These are phyloP conservation scores for Eriosoma lanigerum DNA, from an alignment of 1,140 invertebrate genomes.

Conservation along the genomic window DNA sequence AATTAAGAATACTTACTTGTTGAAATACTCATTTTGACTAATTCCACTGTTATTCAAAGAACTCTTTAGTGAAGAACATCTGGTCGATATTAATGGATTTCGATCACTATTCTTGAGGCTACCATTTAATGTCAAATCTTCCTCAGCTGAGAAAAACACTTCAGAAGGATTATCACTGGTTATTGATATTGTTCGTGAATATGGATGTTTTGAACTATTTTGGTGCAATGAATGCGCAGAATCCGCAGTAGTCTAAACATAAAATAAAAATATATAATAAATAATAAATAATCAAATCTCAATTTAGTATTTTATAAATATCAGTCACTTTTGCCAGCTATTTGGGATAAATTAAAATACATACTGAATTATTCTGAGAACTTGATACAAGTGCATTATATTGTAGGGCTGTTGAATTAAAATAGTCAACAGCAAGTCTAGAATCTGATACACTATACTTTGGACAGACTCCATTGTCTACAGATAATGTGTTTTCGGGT, in stretches of 20 bases:
- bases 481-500: slow-evolving; percentile 58
- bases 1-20: slow-evolving; percentile 30
- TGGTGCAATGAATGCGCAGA: slow-evolving; percentile 37
- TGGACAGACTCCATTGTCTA: slow-evolving; percentile 58
- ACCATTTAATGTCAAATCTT: slow-evolving; percentile 66
- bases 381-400: slow-evolving; percentile 28
- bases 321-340: slow-evolving; percentile 11
- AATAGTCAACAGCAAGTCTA: slow-evolving; percentile 73
- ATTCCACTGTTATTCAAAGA: slow-evolving; percentile 36
- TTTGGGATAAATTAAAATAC: slow-evolving; percentile 40
- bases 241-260: slow-evolving; percentile 18
- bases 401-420: slow-evolving; percentile 57
- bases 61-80: slow-evolving; percentile 33
- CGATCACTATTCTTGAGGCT: slow-evolving; percentile 19
- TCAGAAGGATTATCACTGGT: slow-evolving; percentile 87
- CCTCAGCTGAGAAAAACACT: slow-evolving; percentile 87
- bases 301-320: not conserved
- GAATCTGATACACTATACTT: slow-evolving; percentile 78
- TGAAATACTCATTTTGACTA: slow-evolving; percentile 30
- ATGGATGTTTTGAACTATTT: slow-evolving; percentile 37
- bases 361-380: slow-evolving; percentile 34
- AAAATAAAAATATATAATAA: not conserved
- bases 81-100: not conserved
- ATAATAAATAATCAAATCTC: not conserved
- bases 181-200: slow-evolving; percentile 76